Base-by-base conservation (phyloP, 2,888 invertebrate species). In the Melipona beecheii region DNA sequence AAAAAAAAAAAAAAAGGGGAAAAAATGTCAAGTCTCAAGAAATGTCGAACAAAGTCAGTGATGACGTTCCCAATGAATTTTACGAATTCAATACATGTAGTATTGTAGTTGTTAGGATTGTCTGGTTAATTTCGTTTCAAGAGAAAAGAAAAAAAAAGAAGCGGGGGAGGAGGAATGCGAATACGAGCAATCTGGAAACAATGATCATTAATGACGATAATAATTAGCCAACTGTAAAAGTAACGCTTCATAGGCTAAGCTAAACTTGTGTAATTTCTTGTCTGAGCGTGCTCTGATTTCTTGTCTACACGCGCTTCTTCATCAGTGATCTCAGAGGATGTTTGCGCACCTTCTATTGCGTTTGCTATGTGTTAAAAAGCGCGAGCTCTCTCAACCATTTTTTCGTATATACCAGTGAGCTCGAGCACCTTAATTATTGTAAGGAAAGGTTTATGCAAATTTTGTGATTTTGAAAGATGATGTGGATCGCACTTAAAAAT, bases 11-110 rank as follows among this genome's bases (percentile, higher is more conserved):
- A 9, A 4, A 36, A 43, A 9, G 9, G 36, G 9, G 36, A 9
- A 9, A 71, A 82, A 85, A 54, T 85, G 75, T 85, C 86, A 89
- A 4, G 89, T 90, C 89, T 90, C 87, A 90, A 90, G 75, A 89
- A 79, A 56, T 54, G 58, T 78, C 50, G 74, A 79, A 82, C 43
- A 75, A 84, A 77, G 73, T 89, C 81, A 69, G 79, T 84, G 83
- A 78, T 82, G 79, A 74, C 75, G 79, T 86, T 83, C 74, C 75
- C 74, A 75, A 78, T 75, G 72, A 78, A 70, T 69, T 75, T 70
- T 73, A 86, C 52, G 81, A 75, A 81, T 84, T 58, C 75, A 75
- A 70, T 75, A 68, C 11, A 74, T 70, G 76, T 85, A 74, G 64
- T 82, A 69, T 82, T 54, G 74, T 81, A 82, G 82, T 50, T 74